Percentiles rank a stretch among this genome's conserved stretches.
phyloP scores from a whole-genome alignment of 2,888 invertebrate genomes.

The Caenorhabditis becei region DNA sequence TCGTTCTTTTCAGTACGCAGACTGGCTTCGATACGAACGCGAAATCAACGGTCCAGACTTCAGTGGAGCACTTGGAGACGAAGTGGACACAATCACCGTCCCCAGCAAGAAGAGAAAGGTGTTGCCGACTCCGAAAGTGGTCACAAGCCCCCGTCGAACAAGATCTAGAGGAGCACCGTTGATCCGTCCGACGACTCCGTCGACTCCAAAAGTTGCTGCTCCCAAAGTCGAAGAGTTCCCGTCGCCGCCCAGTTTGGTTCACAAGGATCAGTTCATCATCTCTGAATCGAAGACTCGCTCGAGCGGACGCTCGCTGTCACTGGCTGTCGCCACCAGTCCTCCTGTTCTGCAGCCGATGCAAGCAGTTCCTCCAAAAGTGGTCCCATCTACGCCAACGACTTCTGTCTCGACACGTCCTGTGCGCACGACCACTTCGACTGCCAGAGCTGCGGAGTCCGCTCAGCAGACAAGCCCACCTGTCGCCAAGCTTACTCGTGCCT shows the following conservation, averaged over 20 bases:
- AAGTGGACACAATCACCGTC: background rate
- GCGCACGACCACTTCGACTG: background rate
- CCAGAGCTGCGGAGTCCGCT: background rate
- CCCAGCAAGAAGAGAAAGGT: background rate
- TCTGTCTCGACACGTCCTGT: background rate
- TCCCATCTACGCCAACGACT: too few species aligned
- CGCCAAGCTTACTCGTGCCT: background rate
- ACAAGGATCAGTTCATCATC: background rate
- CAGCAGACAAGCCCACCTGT: background rate
- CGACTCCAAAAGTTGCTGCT: too few species aligned
- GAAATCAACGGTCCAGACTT: constrained; percentile 3
- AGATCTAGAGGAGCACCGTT: too few species aligned
- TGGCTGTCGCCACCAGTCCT: background rate
- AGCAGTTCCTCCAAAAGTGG: background rate
- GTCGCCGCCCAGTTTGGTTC: background rate
- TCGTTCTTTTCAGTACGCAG: constrained; percentile 10
- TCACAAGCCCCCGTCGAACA: background rate
- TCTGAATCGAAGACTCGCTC: too few species aligned
- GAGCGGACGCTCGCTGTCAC: too few species aligned
- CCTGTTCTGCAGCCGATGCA: background rate
- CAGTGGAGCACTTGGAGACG: background rate
- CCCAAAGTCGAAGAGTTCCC: background rate
- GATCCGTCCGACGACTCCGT: too few species aligned
- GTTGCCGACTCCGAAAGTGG: background rate
- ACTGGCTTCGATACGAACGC: constrained; percentile 25